Evolutionary conservation across 2,888 invertebrate species (phyloP).

Genomic region (Germaria angustata): DNA sequence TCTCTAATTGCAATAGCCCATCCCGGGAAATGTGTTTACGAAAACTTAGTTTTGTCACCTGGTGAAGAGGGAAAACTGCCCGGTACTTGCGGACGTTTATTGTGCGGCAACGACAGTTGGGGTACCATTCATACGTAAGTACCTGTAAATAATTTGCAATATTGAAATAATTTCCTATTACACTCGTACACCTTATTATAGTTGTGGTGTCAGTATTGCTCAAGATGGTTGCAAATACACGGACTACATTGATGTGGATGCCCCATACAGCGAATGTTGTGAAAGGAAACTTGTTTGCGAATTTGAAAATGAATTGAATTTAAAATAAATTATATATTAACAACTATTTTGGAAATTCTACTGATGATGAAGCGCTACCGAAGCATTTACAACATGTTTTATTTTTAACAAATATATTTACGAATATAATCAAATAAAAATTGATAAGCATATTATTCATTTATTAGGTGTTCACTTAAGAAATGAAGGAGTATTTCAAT

Average conservation of each 20-base stretch:
- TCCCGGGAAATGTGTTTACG: conserved; percentile 45
- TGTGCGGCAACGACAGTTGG: conserved; percentile 9
- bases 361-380: no score
- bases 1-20: not conserved
- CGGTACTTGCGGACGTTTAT: not conserved
- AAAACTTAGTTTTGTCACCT: not conserved
- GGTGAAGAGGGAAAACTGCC: conserved; percentile 12
- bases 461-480: no score
- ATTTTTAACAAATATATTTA: no score
- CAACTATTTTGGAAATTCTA: no score
- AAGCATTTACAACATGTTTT: no score
- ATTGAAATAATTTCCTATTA: not conserved
- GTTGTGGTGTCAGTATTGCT: not conserved
- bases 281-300: not conserved
- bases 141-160: not conserved
- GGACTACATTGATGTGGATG: conserved; percentile 17
- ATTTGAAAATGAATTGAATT: no score
- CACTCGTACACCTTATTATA: not conserved
- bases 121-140: conserved; percentile 27
- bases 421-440: no score
- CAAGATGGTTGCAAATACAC: not conserved
- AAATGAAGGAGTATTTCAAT: no score
- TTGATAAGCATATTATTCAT: no score
- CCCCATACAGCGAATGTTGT: conserved; percentile 37
- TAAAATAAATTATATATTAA: no score